Evolutionary conservation across 2,113 vertebrate species (phyloP).

Genomic region (Stercorarius parasiticus): DNA sequence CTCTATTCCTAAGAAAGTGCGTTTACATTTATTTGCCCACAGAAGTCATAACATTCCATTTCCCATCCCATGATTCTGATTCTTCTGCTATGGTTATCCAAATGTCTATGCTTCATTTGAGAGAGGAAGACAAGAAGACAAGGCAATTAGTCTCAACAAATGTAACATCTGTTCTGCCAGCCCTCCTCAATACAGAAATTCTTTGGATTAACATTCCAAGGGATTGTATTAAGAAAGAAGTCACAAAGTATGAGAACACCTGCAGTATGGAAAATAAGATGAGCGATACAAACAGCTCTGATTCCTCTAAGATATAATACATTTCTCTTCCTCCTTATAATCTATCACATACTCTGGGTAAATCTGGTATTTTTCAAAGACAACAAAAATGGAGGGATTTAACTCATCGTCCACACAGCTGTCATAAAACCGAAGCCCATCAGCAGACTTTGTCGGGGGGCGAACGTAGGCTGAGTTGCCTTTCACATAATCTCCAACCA

Average conservation of each 20-base stretch:
- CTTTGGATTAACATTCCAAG: background rate
- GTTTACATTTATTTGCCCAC: background rate
- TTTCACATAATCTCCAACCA: constrained; percentile 72
- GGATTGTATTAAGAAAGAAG: background rate
- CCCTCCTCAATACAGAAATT: background rate
- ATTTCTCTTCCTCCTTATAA: constrained; percentile 57
- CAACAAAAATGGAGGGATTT: constrained; percentile 53
- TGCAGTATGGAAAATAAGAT: background rate
- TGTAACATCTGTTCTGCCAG: background rate
- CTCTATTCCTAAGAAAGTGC: background rate
- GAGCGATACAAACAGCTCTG: background rate
- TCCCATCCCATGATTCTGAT: background rate
- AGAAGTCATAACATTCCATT: background rate
- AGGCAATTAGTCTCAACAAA: background rate
- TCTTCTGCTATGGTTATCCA: background rate
- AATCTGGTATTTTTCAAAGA: constrained; percentile 67
- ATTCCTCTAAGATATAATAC: constrained; percentile 20
- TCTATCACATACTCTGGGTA: constrained; percentile 72
- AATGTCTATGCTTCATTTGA: background rate
- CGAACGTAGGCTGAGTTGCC: constrained; percentile 52
- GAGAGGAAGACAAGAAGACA: background rate
- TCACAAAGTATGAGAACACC: background rate
- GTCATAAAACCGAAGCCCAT: constrained; percentile 68
- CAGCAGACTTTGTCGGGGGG: constrained; percentile 41
- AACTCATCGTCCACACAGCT: constrained; percentile 78